Conservation (phyloP, 2,797 vertebrate species). For the Artibeus jamaicensis region DNA sequence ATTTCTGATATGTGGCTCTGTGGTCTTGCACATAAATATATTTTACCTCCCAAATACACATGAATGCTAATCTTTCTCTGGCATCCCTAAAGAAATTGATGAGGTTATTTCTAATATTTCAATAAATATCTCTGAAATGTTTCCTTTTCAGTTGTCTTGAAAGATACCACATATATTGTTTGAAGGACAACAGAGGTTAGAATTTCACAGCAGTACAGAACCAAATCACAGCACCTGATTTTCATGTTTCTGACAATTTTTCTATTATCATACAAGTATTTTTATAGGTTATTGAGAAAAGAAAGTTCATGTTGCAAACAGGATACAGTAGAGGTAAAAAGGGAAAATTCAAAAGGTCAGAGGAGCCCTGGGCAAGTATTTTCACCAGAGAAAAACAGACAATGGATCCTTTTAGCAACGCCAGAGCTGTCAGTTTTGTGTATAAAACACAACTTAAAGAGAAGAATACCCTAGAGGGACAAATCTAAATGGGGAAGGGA, state of each 20-base stretch:
- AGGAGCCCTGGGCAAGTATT: constrained; percentile 51
- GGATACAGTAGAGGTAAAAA: constrained; percentile 55
- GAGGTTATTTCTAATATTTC: constrained; percentile 29
- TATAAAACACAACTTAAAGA: constrained; percentile 58
- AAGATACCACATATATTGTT: constrained; percentile 41
- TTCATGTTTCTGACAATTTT: constrained; percentile 10
- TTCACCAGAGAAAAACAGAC: constrained; percentile 63
- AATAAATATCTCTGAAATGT: constrained; percentile 39
- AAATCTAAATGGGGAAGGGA: constrained; percentile 46
- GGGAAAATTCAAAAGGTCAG: constrained; percentile 73
- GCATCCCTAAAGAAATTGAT: background rate
- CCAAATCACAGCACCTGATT: background rate
- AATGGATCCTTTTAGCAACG: constrained; percentile 44
- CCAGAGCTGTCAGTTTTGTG: constrained; percentile 35
- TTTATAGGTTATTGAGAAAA: constrained; percentile 20
- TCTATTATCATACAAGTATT: constrained; percentile 38
- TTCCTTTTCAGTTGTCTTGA: constrained; percentile 38
- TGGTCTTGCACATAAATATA: background rate
- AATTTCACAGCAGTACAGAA: constrained; percentile 1
- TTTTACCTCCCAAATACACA: background rate
- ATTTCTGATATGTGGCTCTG: background rate
- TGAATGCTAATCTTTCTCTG: background rate
- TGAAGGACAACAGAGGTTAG: constrained; percentile 19
- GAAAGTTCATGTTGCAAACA: constrained; percentile 12
- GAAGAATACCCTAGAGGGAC: constrained; percentile 36